Base-by-base conservation (phyloP, 2,888 invertebrate genomes). In the Fragum fragum region DNA sequence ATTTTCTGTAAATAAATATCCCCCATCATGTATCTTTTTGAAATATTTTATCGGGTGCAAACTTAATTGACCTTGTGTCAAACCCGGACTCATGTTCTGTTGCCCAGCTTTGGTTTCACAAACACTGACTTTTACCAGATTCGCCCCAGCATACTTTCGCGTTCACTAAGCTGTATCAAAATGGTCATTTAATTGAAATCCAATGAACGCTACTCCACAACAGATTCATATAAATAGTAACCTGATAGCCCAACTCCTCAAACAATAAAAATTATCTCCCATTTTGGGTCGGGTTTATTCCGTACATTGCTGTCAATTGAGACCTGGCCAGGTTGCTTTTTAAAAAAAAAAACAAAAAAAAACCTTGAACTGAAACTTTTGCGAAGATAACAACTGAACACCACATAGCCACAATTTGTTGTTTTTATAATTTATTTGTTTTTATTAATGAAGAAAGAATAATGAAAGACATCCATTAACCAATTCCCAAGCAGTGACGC, bases 261-360 rank as follows among this genome's bases (percentile, higher is more conserved):
- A 6, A 63, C 63, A 81, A 73, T 78, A 78, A 78, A 78, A 76
- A 72, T 73, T 76, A 81, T 81, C 81, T 82, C 69, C 79, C 70
- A 32, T 79, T 79, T 72, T 26, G 32, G 28, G 32, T 36, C 32
- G 74, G 79, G 85, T 76, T 73, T 76, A 77, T 29, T 68, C 76
- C 68, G 85, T 85, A 74, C 85, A 77, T 21, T 28, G 32, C 42
- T 36, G 75, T 79, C 79, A 81, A 73, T 70, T 55, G 72, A 73
- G 55, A 72, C 76, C 76, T 14, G 47, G 68, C 72, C 79, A 76
- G 61, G 52, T n/a, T 57, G 63, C 9, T 63, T 63, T 63, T 29
- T 29, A 28, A 57, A 57, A n/a, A n/a, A n/a, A n/a, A n/a, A n/a
- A n/a, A n/a, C n/a, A n/a, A n/a, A n/a, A n/a, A n/a, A n/a, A n/a